Conservation (phyloP, 2,888 invertebrate species). For the Athalia circularis region DNA sequence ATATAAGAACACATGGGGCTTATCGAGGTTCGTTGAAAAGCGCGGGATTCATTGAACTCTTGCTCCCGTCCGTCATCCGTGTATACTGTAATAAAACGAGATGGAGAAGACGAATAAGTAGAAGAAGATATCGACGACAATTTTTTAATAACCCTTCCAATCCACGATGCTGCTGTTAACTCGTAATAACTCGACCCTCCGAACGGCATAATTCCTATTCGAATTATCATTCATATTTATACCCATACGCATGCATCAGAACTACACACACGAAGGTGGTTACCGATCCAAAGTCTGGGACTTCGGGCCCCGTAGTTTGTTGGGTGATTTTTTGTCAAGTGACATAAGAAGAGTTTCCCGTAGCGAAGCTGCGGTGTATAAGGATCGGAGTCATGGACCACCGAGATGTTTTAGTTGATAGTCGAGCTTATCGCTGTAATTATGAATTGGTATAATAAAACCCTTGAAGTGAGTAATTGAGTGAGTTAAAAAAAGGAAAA, state of each 20-base stretch:
- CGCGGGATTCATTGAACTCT: conserved; percentile 33
- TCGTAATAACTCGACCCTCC: conserved; percentile 34
- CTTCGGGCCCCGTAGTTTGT: not conserved
- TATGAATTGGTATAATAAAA: conserved; percentile 17
- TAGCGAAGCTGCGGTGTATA: not conserved
- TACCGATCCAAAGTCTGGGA: not conserved
- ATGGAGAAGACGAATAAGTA: not conserved
- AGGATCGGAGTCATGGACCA: conserved; percentile 9
- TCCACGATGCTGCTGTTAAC: conserved; percentile 26
- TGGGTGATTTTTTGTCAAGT: conserved; percentile 15
- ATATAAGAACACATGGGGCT: too few species aligned
- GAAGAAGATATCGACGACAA: conserved; percentile 41
- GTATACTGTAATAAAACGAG: not conserved
- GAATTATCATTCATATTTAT: not conserved
- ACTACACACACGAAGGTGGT: not conserved
- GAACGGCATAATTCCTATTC: conserved; percentile 17
- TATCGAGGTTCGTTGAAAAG: too few species aligned
- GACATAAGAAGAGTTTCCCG: conserved; percentile 14
- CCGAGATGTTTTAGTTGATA: conserved; percentile 16
- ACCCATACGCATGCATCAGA: not conserved
- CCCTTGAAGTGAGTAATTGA: not conserved
- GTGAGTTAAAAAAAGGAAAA: not conserved
- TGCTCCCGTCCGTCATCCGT: conserved; percentile 21
- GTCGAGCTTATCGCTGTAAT: conserved; percentile 11
- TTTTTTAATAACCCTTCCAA: conserved; percentile 42